A percentile compares a stretch with the other conserved stretches of the same genome.
Evolutionary conservation across 2,888 invertebrate genomes (phyloP).

Genomic region (Lysandra coridon): DNA sequence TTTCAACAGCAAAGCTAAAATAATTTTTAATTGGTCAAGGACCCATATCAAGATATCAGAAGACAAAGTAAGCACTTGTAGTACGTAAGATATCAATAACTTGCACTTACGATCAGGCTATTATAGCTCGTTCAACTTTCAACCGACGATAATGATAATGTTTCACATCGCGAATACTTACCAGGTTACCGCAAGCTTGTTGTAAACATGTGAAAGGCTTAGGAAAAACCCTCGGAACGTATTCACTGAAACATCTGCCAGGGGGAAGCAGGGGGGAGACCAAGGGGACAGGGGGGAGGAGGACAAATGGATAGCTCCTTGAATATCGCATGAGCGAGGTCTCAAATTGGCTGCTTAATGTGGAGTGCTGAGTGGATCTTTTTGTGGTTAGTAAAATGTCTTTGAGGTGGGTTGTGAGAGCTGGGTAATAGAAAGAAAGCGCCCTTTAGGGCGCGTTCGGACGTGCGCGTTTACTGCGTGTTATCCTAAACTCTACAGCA

Average conservation of each 20-base stretch:
- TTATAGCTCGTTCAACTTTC: too few relatives aligned
- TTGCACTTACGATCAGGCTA: too few relatives aligned
- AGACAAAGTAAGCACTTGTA: too few relatives aligned
- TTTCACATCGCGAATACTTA: neutral
- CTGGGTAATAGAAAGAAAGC: too few relatives aligned
- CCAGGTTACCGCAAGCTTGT: neutral
- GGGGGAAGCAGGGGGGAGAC: neutral
- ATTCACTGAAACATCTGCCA: slow-evolving; percentile 15
- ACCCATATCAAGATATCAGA: too few relatives aligned
- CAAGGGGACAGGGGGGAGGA: neutral
- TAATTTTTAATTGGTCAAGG: too few relatives aligned
- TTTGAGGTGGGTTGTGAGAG: neutral
- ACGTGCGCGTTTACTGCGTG: too few relatives aligned
- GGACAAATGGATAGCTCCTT: slow-evolving; percentile 20
- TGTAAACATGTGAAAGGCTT: neutral
- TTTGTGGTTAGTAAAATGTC: neutral
- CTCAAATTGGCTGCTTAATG: slow-evolving; percentile 11
- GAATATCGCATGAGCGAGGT: slow-evolving; percentile 33
- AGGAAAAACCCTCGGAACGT: slow-evolving; percentile 9
- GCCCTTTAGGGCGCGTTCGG: too few relatives aligned
- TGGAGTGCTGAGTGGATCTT: neutral
- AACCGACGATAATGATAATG: neutral
- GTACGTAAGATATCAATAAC: too few relatives aligned
- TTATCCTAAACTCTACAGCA: too few relatives aligned
- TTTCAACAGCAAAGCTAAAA: too few relatives aligned